phyloP scores from a whole-genome alignment of 2,113 vertebrate genomes.

The Mesitornis unicolor region DNA sequence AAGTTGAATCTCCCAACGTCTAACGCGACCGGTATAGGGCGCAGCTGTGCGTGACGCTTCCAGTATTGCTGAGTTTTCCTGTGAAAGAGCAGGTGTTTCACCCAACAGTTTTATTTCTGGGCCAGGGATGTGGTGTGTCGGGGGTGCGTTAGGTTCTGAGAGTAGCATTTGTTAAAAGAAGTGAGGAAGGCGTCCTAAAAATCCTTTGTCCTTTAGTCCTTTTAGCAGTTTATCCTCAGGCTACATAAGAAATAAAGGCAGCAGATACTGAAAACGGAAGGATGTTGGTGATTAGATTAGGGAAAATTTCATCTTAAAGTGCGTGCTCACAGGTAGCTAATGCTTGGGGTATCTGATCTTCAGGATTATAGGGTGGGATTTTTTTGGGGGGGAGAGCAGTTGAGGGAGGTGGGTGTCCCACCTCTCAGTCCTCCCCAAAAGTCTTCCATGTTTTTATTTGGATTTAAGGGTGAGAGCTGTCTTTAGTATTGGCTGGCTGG shows the following conservation, averaged over 20 bases:
- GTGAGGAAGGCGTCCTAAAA: rapidly evolving
- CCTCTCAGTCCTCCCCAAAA: rapidly evolving
- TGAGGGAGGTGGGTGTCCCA: no score
- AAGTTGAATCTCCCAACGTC: rapidly evolving
- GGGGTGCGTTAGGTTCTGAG: rapidly evolving
- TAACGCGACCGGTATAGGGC: rapidly evolving
- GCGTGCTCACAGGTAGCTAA: neutral
- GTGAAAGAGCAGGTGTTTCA: neutral
- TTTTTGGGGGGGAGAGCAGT: no score
- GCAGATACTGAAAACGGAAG: rapidly evolving
- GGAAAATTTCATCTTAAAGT: rapidly evolving
- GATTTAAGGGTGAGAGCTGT: neutral
- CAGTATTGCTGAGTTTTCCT: rapidly evolving
- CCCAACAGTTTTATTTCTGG: rapidly evolving
- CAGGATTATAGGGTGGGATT: no score
- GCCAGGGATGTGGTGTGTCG: rapidly evolving
- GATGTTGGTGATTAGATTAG: neutral
- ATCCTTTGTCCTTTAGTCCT: no score
- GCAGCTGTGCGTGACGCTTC: rapidly evolving
- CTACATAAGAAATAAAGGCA: neutral
- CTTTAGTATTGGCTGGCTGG: rapidly evolving
- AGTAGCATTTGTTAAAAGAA: neutral
- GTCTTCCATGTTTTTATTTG: neutral
- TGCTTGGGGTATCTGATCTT: rapidly evolving
- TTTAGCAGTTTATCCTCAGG: neutral